phyloP scores from a whole-genome alignment of 30 jellyfish, hydroid and myxozoan species.

The Aurelia aurita complex sp. Pacific region DNA sequence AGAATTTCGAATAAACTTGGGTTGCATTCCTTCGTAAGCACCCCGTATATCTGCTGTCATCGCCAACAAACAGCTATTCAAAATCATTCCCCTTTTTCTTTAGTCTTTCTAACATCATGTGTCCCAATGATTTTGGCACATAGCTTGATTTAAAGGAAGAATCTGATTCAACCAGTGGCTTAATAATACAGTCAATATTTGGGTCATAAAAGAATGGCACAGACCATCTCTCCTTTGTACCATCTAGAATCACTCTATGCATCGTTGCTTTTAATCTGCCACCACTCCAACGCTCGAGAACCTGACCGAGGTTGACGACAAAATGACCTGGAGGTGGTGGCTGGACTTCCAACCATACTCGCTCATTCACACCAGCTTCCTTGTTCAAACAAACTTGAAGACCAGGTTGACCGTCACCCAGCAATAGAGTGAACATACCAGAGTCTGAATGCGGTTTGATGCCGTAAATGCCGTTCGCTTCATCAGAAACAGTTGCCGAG shows the following conservation, averaged over 20 bases:
- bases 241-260: constrained; percentile 61
- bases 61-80: constrained; percentile 9
- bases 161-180: constrained; percentile 15
- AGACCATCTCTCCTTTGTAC: constrained; percentile 28
- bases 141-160: background rate
- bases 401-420: constrained; percentile 62
- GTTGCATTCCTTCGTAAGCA: too few relatives aligned
- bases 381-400: constrained; percentile 48
- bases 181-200: constrained; percentile 35
- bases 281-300: constrained; percentile 58
- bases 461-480: constrained; percentile 23
- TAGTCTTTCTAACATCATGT: constrained; percentile 38
- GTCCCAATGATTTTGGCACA: constrained; percentile 18
- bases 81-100: constrained; percentile 31
- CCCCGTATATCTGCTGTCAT: too few relatives aligned
- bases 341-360: constrained; percentile 48
- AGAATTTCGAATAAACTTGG: too few relatives aligned
- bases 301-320: constrained; percentile 57
- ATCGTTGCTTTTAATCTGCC: constrained; percentile 48
- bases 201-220: constrained; percentile 65
- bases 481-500: constrained; percentile 17
- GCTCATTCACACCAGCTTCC: background rate
- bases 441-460: constrained; percentile 55
- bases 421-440: constrained; percentile 48
- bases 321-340: constrained; percentile 42